These are phyloP conservation scores for Gadopsis bispinosus DNA, from an alignment of 2,797 vertebrate genomes.

Conservation along the genomic window DNA sequence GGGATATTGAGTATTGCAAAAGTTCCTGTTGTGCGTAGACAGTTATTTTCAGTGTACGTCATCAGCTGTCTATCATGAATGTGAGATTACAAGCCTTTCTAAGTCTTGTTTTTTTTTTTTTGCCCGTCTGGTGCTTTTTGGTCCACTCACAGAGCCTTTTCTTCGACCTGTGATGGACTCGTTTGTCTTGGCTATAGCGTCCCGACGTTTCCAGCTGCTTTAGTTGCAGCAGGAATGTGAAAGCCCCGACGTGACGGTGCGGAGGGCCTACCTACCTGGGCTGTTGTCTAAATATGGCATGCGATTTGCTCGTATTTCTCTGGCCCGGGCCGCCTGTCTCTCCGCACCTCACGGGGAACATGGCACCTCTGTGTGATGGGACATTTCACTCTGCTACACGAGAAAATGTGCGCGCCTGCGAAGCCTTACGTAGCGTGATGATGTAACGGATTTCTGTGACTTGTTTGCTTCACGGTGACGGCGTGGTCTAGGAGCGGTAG, in stretches of 20 bases:
- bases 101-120: background rate
- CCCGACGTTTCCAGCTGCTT: conserved; percentile 52
- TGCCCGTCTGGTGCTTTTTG: background rate
- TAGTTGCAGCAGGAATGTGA: conserved; percentile 60
- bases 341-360: conserved; percentile 48
- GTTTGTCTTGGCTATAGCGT: conserved; percentile 60
- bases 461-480: conserved; percentile 2
- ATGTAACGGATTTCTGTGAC: conserved; percentile 30
- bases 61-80: conserved; percentile 24
- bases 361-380: conserved; percentile 39
- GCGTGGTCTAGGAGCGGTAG: no score
- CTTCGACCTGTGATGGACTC: conserved; percentile 23
- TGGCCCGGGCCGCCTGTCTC: conserved; percentile 14
- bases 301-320: conserved; percentile 46
- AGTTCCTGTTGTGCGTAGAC: conserved; percentile 29
- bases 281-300: conserved; percentile 68
- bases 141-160: background rate
- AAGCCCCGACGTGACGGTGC: conserved; percentile 10
- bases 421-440: background rate
- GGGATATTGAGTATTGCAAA: conserved; percentile 72
- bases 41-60: conserved; percentile 29
- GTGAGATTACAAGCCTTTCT: conserved; percentile 26
- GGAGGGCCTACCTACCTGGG: conserved; percentile 41
- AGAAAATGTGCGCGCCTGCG: conserved; percentile 9
- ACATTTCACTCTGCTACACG: conserved; percentile 15